Percentiles rank a stretch among this genome's conserved stretches.
These are phyloP conservation scores for Polydrusus cervinus DNA, from an alignment of 2,888 invertebrate species.

Conservation along the genomic window DNA sequence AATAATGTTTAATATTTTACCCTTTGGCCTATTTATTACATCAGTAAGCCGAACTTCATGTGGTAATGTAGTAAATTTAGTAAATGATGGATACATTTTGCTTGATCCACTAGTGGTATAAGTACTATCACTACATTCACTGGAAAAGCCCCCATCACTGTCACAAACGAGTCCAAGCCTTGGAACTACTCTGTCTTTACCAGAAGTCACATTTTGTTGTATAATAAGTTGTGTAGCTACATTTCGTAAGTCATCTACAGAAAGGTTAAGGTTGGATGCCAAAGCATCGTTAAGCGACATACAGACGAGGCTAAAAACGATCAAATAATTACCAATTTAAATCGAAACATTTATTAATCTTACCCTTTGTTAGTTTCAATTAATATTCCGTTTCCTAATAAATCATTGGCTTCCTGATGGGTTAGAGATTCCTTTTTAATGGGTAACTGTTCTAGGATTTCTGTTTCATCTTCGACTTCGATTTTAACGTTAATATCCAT, in stretches of 20 bases:
- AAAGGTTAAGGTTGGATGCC: constrained; percentile 70
- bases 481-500: constrained; percentile 6
- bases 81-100: constrained; percentile 39
- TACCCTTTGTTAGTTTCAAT: constrained; percentile 72
- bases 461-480: not conserved
- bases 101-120: constrained; percentile 46
- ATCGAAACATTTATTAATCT: constrained; percentile 1
- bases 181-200: constrained; percentile 7
- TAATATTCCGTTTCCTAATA: constrained; percentile 71
- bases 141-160: constrained; percentile 65
- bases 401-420: constrained; percentile 68
- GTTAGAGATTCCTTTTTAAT: not conserved
- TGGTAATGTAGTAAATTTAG: constrained; percentile 39
- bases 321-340: constrained; percentile 31
- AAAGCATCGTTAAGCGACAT: constrained; percentile 71
- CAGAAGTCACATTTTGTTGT: constrained; percentile 64
- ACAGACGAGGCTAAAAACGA: constrained; percentile 70
- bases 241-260: constrained; percentile 71
- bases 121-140: constrained; percentile 53
- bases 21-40: constrained; percentile 30
- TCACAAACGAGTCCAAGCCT: constrained; percentile 61
- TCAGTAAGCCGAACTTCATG: constrained; percentile 40
- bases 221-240: constrained; percentile 70
- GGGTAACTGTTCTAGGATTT: not conserved
- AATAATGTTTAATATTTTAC: not conserved